Evolutionary conservation across 2,888 invertebrate genomes (phyloP), one percentile per base, ranked within the genome.

Genomic region (Philonicus albiceps): DNA sequence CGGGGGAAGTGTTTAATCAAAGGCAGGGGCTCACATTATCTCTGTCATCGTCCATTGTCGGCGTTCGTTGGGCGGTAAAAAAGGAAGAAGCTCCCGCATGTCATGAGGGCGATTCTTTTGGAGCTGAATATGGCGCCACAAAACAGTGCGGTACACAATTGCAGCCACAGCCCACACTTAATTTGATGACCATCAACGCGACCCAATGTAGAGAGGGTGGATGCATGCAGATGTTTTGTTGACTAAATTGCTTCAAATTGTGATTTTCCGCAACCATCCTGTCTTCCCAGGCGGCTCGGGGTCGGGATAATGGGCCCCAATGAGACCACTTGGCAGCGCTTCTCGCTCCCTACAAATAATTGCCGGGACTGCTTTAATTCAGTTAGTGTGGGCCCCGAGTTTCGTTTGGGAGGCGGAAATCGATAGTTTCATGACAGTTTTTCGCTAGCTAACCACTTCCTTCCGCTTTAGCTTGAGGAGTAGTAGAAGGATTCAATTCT

Each of bases 171-270:
- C 76, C 76, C 22, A 76, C 76, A 76, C 40, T 76, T 40, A 76
- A 37, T 37, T 37, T 76, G 40, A 76, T 76, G 76, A n/a, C 22
- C 76, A 43, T n/a, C 64, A 64, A 22, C 7, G 64, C 64, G 19
- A 22, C 27, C 27, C 64, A 49, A 49, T n/a, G n/a, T 7, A 8
- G 64, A 27, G 64, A 4, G 16, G 27, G 31, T 31, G 37, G 13
- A 64, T 27, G n/a, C 30, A 34, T 85, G 27, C 22, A 75, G 74
- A 22, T n/a, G 22, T 49, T 75, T 53, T 64, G 64, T 64, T 64
- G 64, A 27, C 64, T 64, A 64, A 87, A 87, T 75, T 86, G 72
- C 22, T 27, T 75, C 74, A 86, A 87, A 75, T 80, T 55, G 64
- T 34, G 55, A 87, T 73, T 86, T 87, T 81, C 87, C 75, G 87